These are phyloP conservation scores for Drosophila gaucha DNA, from an alignment of 2,888 invertebrate genomes.

Conservation along the genomic window DNA sequence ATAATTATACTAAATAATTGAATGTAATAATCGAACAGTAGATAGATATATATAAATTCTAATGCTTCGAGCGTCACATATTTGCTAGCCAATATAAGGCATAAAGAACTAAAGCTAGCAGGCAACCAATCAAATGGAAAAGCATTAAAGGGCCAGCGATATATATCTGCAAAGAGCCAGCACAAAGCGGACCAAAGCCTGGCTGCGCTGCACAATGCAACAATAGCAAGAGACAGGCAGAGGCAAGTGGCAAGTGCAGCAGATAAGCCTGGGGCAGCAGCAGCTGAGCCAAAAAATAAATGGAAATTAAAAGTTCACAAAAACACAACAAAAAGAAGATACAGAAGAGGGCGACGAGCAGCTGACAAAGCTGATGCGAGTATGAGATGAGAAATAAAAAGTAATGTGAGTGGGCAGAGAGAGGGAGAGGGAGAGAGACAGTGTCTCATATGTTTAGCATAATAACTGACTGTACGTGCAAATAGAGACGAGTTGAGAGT, in stretches of 20 bases:
- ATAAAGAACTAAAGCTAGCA: slow-evolving; percentile 1
- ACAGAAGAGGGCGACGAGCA: not conserved
- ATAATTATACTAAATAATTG: no score
- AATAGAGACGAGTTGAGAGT: slow-evolving; percentile 19
- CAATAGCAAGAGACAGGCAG: not conserved
- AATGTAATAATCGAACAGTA: no score
- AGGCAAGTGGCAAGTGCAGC: slow-evolving; percentile 4
- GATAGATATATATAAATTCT: no score
- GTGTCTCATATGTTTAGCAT: slow-evolving; percentile 48
- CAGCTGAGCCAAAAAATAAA: slow-evolving; percentile 57
- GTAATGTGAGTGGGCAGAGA: slow-evolving; percentile 30
- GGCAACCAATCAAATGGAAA: slow-evolving; percentile 65
- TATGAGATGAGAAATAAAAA: slow-evolving; percentile 27
- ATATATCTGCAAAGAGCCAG: slow-evolving; percentile 45
- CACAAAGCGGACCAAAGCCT: slow-evolving; percentile 51
- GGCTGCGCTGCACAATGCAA: slow-evolving; percentile 39
- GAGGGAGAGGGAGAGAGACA: not conserved
- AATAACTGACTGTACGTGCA: slow-evolving; percentile 56
- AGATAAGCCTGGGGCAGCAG: slow-evolving; percentile 47
- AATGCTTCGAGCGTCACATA: no score
- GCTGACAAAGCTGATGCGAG: slow-evolving; percentile 14
- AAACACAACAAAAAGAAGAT: slow-evolving; percentile 17
- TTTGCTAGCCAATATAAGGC: no score
- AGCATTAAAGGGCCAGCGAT: slow-evolving; percentile 51
- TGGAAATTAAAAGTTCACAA: slow-evolving; percentile 70